Evolutionary conservation across 2,797 vertebrate genomes (phyloP).

Genomic region (Hafferia zeledoni): DNA sequence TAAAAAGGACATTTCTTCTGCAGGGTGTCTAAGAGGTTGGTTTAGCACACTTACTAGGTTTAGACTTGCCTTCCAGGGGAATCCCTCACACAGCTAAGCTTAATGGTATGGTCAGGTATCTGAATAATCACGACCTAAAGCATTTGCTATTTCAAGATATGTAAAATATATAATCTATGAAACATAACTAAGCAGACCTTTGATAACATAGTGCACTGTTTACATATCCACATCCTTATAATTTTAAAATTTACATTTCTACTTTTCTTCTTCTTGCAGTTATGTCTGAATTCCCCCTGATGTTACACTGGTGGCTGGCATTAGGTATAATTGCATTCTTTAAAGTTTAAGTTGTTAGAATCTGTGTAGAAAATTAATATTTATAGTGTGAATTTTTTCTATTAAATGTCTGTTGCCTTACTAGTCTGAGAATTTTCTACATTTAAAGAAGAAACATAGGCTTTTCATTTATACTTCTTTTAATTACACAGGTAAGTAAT

Average conservation of each 20-base stretch:
- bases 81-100: not conserved
- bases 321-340: constrained; percentile 78
- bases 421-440: not conserved
- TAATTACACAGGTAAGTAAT: not conserved
- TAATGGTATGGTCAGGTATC: not conserved
- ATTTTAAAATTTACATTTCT: not conserved
- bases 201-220: not conserved
- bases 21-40: not conserved
- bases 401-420: not conserved
- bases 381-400: not conserved
- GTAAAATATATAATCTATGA: not conserved
- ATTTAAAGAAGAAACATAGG: not conserved
- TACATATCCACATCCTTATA: not conserved
- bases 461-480: not conserved
- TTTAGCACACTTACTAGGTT: not conserved
- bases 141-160: not conserved
- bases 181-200: not conserved
- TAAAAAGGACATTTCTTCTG: not conserved
- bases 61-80: not conserved
- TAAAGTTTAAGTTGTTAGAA: not conserved
- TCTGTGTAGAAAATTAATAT: not conserved
- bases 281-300: constrained; percentile 86
- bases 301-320: constrained; percentile 88
- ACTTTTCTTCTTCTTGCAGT: constrained; percentile 77
- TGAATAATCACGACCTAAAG: not conserved